Percentiles rank a stretch among this genome's conserved stretches.
phyloP scores from a whole-genome alignment of 2,113 vertebrate genomes.

The Cromileptes altivelis region DNA sequence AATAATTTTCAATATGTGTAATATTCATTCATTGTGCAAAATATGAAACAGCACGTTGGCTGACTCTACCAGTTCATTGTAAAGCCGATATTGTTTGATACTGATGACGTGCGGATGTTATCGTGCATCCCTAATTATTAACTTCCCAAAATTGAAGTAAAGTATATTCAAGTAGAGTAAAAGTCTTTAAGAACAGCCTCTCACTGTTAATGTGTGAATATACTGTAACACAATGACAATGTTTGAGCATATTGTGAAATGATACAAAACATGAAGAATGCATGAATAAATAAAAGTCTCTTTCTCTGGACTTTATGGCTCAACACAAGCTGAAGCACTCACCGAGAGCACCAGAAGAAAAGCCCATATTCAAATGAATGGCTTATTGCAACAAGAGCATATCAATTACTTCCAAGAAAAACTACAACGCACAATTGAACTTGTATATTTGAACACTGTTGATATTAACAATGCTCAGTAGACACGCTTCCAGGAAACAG shows the following conservation, averaged over 20 bases:
- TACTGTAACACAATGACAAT: neutral
- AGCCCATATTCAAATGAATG: constrained; percentile 35
- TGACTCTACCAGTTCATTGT: no score
- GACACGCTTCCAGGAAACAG: constrained; percentile 20
- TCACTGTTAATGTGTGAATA: neutral
- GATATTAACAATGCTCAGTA: constrained; percentile 20
- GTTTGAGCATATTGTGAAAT: neutral
- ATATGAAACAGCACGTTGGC: no score
- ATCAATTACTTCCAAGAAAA: constrained; percentile 37
- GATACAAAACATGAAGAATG: neutral
- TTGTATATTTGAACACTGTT: constrained; percentile 2
- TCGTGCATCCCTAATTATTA: no score
- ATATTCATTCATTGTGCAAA: no score
- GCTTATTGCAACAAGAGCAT: constrained; percentile 23
- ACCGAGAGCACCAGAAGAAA: neutral
- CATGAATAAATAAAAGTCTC: constrained; percentile 1
- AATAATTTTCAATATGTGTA: no score
- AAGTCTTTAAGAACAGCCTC: neutral
- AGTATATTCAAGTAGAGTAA: neutral
- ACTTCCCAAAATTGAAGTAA: neutral
- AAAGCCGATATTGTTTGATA: no score
- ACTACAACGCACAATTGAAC: neutral
- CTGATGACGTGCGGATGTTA: no score
- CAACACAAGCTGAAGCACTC: neutral
- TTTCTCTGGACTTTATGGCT: neutral